Conservation (phyloP, 2,888 invertebrate genomes). For the Dasysyrphus albostriatus region DNA sequence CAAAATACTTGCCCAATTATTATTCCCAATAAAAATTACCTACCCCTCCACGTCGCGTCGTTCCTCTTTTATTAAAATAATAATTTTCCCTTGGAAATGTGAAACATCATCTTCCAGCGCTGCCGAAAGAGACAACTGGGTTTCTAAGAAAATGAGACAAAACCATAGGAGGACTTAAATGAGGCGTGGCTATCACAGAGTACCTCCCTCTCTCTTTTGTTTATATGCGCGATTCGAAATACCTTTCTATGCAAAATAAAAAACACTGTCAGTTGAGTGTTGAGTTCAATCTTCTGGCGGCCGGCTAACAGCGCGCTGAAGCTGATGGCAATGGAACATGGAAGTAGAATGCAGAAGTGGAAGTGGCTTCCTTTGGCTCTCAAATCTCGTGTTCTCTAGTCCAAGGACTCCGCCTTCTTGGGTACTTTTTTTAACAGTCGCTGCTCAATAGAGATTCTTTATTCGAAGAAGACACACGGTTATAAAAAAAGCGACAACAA, state of each 20-base stretch:
- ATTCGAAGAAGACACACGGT: constrained; percentile 29
- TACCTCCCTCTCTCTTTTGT: background rate
- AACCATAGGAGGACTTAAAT: background rate
- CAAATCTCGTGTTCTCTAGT: background rate
- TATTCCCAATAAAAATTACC: background rate
- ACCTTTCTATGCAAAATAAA: background rate
- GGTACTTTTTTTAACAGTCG: constrained; percentile 39
- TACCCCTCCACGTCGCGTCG: background rate
- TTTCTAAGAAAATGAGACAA: background rate
- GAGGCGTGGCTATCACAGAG: background rate
- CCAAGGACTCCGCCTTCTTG: constrained; percentile 39
- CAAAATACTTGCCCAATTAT: background rate
- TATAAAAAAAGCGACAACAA: background rate
- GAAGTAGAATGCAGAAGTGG: constrained; percentile 23
- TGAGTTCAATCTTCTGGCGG: background rate
- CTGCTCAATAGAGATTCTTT: constrained; percentile 7
- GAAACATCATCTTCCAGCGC: background rate
- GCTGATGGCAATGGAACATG: constrained; percentile 6
- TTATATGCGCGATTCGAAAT: background rate
- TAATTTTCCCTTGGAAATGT: background rate
- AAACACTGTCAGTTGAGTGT: background rate
- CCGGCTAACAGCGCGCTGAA: background rate
- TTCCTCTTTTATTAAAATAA: background rate
- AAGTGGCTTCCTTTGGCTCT: constrained; percentile 37
- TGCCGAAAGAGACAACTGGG: background rate